Evolutionary conservation across 1,140 invertebrate species (phyloP).

Genomic region (Gryon sp.): DNA sequence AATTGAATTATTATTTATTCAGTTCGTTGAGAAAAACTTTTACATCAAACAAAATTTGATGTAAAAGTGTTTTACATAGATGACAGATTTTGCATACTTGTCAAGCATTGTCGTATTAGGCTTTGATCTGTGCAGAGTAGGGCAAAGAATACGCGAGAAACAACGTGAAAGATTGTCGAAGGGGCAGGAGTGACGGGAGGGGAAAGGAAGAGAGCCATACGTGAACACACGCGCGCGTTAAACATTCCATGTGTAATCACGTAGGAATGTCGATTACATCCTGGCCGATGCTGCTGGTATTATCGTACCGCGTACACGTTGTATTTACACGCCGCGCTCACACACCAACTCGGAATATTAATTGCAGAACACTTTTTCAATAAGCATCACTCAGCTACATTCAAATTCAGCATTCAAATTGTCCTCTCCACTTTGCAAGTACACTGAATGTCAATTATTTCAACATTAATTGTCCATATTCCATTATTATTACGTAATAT

Average conservation of each 20-base stretch:
- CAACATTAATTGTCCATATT: constrained; percentile 19
- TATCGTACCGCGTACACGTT: constrained; percentile 55
- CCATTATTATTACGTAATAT: background rate
- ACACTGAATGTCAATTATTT: too few relatives aligned
- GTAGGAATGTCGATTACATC: constrained; percentile 71
- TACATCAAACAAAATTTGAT: too few relatives aligned
- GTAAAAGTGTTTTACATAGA: too few relatives aligned
- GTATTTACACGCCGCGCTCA: constrained; percentile 66
- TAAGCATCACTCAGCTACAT: constrained; percentile 37
- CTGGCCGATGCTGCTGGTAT: constrained; percentile 56
- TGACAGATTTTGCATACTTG: too few relatives aligned
- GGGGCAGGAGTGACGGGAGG: background rate
- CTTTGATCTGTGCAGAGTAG: too few relatives aligned
- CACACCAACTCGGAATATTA: constrained; percentile 66
- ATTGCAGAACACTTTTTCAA: constrained; percentile 65
- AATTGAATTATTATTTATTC: too few relatives aligned
- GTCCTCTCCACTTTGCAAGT: constrained; percentile 20
- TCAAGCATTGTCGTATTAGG: too few relatives aligned
- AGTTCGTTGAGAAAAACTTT: too few relatives aligned
- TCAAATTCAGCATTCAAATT: constrained; percentile 43
- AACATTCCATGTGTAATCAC: constrained; percentile 60
- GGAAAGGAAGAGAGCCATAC: constrained; percentile 2
- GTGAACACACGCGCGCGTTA: constrained; percentile 38
- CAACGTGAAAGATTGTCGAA: too few relatives aligned
- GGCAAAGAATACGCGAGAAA: too few relatives aligned